phyloP scores from a whole-genome alignment of 2,113 vertebrate species.

The Neomonachus schauinslandi region DNA sequence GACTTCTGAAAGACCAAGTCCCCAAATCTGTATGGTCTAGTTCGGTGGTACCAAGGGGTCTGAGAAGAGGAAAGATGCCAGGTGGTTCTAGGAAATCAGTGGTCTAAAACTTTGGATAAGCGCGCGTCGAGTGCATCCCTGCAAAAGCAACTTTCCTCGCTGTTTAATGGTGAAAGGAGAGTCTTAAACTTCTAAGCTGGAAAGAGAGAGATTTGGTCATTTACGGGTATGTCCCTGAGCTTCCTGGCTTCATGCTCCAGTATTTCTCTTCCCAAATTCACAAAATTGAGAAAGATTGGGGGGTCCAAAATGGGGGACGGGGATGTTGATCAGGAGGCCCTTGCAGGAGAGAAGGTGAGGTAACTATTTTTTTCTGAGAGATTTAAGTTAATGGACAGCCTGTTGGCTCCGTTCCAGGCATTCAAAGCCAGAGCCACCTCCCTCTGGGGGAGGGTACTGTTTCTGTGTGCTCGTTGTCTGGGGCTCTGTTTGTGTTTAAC shows the following conservation, averaged over 20 bases:
- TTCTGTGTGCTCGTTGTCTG: neutral
- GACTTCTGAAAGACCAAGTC: neutral
- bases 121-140: fast-evolving
- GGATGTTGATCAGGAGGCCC: neutral
- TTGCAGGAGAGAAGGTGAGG: neutral
- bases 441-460: neutral
- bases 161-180: neutral
- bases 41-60: neutral
- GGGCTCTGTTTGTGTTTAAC: constrained; percentile 20
- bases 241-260: neutral
- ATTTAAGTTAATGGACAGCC: neutral
- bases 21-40: neutral
- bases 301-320: neutral
- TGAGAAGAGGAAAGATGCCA: neutral
- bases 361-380: neutral
- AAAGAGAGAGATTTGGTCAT: neutral
- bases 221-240: neutral
- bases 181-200: neutral
- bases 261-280: neutral
- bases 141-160: neutral
- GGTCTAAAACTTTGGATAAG: neutral
- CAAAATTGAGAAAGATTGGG: neutral
- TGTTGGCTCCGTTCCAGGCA: neutral
- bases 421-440: neutral
- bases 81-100: neutral